Evolutionary conservation across 2,797 vertebrate genomes (phyloP), one percentile per base, ranked within the genome.

Genomic region (Austrolebias charrua): DNA sequence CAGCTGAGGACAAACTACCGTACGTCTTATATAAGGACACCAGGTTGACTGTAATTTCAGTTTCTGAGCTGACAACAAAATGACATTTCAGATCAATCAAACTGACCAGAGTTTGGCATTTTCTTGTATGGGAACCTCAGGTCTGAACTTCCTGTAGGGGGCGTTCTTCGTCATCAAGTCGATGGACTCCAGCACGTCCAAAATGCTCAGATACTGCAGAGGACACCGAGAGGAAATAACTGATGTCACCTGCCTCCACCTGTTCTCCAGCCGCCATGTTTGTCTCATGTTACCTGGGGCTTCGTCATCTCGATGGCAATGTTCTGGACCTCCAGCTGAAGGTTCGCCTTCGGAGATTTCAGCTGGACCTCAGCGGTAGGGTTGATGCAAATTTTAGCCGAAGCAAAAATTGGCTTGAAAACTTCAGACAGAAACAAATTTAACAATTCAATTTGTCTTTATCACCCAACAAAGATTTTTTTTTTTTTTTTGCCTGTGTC

Each of bases 111-210:
- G 71, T 54, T 38, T 90, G 62, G 87, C 57, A 47, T 95, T 92
- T 54, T 20, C 81, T 60, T 90, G 93, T 24, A 98, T 86, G 0
- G 88, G 78, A 0, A 92, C 83, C 0, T 88, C 85, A 5, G 97
- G 97, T 33, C 93, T 92, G 53, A 95, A 98, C 83, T 94, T 98
- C 85, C 96, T 93, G 77, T 98, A 99, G 0, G 95, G 96, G 1
- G 71, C 77, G 24, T 95, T 98, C 86, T 95, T 97, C 72, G 96
- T 93, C 97, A 98, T 98, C 69, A 91, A 94, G 86, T 99, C 95
- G 1, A 98, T 49, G 18, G 96, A 97, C 85, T 98, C 95, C 88
- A 99, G 87, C 20, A 95, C 82, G 66, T 98, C 95, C 66, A 98
- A 89, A 93, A 98, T 93, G 73, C 93, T 95, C 69, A 96, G 88